Evolutionary conservation across 2,797 vertebrate genomes (phyloP).

Genomic region (Rhinichthys osculus): DNA sequence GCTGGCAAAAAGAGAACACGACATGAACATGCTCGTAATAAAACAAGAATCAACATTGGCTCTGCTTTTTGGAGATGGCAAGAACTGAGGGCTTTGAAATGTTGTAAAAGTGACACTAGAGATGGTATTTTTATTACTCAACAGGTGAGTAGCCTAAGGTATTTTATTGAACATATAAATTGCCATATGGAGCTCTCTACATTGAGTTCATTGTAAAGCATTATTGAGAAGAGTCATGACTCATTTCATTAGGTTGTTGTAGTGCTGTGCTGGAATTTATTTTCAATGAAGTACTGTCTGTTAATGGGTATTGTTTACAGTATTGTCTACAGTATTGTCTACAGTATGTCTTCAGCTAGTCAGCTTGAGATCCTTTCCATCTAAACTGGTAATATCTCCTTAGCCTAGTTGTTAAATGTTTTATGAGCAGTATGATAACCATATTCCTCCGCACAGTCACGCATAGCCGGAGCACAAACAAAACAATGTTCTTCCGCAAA

Average conservation of each 20-base stretch:
- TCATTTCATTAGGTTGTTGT: background rate
- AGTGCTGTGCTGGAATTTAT: background rate
- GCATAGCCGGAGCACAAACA: background rate
- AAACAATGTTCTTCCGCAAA: background rate
- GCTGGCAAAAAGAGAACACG: background rate
- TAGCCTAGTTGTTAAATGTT: no score
- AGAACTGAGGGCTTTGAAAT: background rate
- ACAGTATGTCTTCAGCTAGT: background rate
- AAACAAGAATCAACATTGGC: no score
- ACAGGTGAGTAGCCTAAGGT: no score
- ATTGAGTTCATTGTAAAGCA: background rate
- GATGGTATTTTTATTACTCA: background rate
- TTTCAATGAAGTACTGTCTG: background rate
- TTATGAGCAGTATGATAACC: no score
- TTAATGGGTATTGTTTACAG: no score
- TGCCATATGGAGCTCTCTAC: background rate
- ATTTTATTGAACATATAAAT: no score
- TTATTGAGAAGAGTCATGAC: background rate
- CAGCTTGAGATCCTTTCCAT: background rate
- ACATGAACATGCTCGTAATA: background rate
- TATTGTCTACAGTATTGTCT: no score
- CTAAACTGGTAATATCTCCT: background rate
- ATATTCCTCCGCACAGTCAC: background rate
- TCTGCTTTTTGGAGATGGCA: background rate
- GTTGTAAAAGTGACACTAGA: background rate